Evolutionary conservation across 1,140 invertebrate genomes (phyloP).

Genomic region (Platyscapa corneri): DNA sequence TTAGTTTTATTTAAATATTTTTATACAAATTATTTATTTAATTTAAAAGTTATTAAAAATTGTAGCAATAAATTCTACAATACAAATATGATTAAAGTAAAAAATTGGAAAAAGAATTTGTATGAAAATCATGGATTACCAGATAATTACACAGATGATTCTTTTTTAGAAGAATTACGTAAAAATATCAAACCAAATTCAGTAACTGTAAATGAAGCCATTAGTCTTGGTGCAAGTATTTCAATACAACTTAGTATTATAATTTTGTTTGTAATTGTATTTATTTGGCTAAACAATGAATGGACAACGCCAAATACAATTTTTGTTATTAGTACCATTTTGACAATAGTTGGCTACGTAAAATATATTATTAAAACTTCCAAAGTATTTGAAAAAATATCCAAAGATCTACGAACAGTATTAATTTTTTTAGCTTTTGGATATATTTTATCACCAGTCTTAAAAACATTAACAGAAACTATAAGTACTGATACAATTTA

Average conservation of each 20-base stretch:
- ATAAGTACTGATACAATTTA: conserved; percentile 98
- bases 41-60: not conserved
- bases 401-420: conserved; percentile 80
- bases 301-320: conserved; percentile 78
- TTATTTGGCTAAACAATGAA: conserved; percentile 82
- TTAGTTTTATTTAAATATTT: not conserved
- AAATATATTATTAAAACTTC: conserved; percentile 72
- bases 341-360: conserved; percentile 78
- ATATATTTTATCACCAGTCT: conserved; percentile 89
- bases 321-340: conserved; percentile 74
- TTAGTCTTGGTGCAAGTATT: conserved; percentile 80
- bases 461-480: conserved; percentile 96
- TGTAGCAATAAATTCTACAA: not conserved
- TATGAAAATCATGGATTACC: conserved; percentile 90
- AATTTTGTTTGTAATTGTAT: conserved; percentile 84
- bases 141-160: conserved; percentile 93
- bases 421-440: conserved; percentile 88
- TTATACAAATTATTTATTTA: not conserved
- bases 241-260: conserved; percentile 85
- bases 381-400: conserved; percentile 65
- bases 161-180: conserved; percentile 88
- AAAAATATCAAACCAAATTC: conserved; percentile 88
- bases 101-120: conserved; percentile 85
- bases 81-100: not conserved
- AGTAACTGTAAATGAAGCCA: conserved; percentile 80